Base-by-base conservation (phyloP, 2,888 invertebrate genomes). In the Tricholauxania praeusta region DNA sequence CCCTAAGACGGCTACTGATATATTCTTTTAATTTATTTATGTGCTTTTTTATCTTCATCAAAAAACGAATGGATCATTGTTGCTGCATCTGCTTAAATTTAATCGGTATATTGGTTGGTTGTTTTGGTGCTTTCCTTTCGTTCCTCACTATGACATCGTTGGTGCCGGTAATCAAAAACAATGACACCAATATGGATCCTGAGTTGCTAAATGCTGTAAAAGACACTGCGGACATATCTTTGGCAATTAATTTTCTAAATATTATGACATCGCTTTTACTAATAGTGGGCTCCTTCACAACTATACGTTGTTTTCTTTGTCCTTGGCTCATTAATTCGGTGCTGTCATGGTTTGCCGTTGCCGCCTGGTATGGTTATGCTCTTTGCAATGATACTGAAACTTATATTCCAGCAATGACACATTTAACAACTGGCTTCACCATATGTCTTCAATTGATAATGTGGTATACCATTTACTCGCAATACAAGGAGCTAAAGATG, bases 181-280 rank as follows among this genome's bases (percentile, higher is more conserved):
- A 39, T 39, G 3, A 3, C 2, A 39, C 10, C 39, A 10, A 39
- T 39, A 8, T 39, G 39, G 10, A 39, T 39, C 39, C 7, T 39
- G 39, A 39, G 1, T 10, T 39, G 39, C 39, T 39, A 39, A 10
- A 10, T 39, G 39, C 39, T 39, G 2, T 39, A 8, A 39, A 39
- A 10, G 10, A 39, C 7, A 39, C 39, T 8, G 39, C 39, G 39
- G 39, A 39, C 8, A 39, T 39, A 39, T 39, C 39, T 39, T 39
- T 39, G 39, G 39, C 39, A 39, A 39, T 39, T 4, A 39, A 39
- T 39, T 39, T 10, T 39, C 39, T 84, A 12, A 79, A 81, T 71
- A 66, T 82, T 6, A n/a, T 83, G n/a, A 73, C 84, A 19, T 84
- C 85, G 14, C 73, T 69, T 19, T 53, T 84, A 74, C 79, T 84